phyloP scores from a whole-genome alignment of 2,888 invertebrate genomes.

The Philereme vetulata region DNA sequence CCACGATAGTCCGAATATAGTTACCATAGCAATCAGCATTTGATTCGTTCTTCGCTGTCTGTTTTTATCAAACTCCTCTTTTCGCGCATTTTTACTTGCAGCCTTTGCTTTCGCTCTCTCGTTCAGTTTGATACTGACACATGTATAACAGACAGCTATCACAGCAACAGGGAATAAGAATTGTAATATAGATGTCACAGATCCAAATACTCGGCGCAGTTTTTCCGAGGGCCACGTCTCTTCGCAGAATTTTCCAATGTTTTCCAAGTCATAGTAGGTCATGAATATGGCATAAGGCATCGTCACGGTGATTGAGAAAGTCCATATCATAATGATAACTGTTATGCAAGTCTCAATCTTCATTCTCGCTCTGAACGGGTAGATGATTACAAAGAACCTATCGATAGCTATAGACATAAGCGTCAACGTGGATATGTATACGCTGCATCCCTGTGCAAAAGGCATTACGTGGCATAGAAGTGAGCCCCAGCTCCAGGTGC shows the following conservation, averaged over 20 bases:
- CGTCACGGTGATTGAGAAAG: conserved; percentile 93
- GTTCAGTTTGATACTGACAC: conserved; percentile 94
- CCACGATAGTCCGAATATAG: conserved; percentile 98
- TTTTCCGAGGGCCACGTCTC: conserved; percentile 95
- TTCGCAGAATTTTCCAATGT: conserved; percentile 87
- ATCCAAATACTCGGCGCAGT: conserved; percentile 91
- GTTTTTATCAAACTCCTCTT: conserved; percentile 95
- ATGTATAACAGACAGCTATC: conserved; percentile 96
- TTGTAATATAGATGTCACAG: conserved; percentile 94
- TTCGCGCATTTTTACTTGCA: conserved; percentile 91
- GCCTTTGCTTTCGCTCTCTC: conserved; percentile 93
- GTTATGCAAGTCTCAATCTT: conserved; percentile 92
- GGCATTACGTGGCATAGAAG: conserved; percentile 96
- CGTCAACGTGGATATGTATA: conserved; percentile 98
- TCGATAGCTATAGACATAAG: conserved; percentile 98
- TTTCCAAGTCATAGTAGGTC: conserved; percentile 81
- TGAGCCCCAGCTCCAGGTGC: conserved; percentile 96
- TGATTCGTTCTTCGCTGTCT: conserved; percentile 96
- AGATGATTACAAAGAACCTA: conserved; percentile 98
- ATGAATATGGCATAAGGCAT: conserved; percentile 96
- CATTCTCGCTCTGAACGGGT: conserved; percentile 97
- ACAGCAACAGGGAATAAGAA: conserved; percentile 97
- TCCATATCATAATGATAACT: conserved; percentile 96
- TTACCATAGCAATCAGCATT: conserved; percentile 99
- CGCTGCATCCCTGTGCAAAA: conserved; percentile 96